Evolutionary conservation across 2,888 invertebrate genomes (phyloP), one percentile per base, ranked within the genome.

Genomic region (Chloroclystis v-ata): DNA sequence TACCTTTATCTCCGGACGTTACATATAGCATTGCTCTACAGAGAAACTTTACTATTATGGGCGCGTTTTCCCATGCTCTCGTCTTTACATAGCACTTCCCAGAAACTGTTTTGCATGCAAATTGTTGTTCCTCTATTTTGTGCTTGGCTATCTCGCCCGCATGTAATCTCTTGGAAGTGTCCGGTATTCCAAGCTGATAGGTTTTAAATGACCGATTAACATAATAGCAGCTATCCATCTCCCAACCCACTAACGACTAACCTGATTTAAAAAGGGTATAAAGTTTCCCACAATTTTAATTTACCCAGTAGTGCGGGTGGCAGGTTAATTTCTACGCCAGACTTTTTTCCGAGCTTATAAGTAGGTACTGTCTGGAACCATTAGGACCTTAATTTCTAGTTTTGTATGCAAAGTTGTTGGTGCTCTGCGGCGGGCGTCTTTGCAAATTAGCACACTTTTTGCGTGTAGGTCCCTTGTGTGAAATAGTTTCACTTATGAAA

Each of bases 321-420:
- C 11, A 10, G 11, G 43, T 43, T 28, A 12, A 33, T 43, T 43
- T 43, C 16, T 5, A 11, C 10, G 37, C 5, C 9, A 28, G 24
- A 52, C 20, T 48, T 46, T 43, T 38, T 38, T 13, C 16, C 20
- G 20, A 35, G 20, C 6, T 10, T 35, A 16, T 35, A 35, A 35
- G 10, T 35, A 35, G 20, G 10, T 7, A 20, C 43, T 30, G 39
- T 16, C 37, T 48, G 37, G 52, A 43, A 37, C 50, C 48, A 56
- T 59, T 57, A 55, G 37, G 52, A 45, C 44, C 51, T 53, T 56
- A 63, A 59, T 52, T 53, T 40, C 43, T 43, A 54, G 49, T 64
- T 72, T 65, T 59, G 55, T 61, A 72, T 67, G 67, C 63, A 65
- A 70, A 71, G 66, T 59, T 57, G 56, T 42, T 50, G 57, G 59